A percentile compares a stretch with the other conserved stretches of the same genome.
phyloP scores from a whole-genome alignment of 2,113 vertebrate genomes.

The Tetraodon nigroviridis region DNA sequence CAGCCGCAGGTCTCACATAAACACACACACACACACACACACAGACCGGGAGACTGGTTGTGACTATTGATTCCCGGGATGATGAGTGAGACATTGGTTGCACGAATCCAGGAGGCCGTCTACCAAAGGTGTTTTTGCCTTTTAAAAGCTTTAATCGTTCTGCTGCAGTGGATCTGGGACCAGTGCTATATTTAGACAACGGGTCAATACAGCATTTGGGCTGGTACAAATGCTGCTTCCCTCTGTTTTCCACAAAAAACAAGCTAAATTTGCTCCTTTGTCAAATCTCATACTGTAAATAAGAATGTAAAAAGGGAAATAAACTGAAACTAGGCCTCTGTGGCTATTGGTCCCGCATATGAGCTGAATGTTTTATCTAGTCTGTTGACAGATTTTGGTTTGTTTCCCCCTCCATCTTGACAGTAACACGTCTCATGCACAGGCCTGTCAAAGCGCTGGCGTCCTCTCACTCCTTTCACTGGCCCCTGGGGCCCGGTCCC shows the following conservation, averaged over 20 bases:
- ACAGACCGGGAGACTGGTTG: conserved; percentile 48
- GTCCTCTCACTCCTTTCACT: conserved; percentile 27
- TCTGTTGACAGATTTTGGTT: no score
- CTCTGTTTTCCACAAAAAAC: conserved; percentile 3
- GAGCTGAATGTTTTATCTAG: no score
- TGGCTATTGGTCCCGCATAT: no score
- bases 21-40: conserved; percentile 22
- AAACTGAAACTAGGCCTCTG: no score
- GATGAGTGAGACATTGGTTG: conserved; percentile 55
- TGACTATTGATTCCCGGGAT: conserved; percentile 68
- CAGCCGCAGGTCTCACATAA: conserved; percentile 37
- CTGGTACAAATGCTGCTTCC: not conserved
- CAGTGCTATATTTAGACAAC: conserved; percentile 41
- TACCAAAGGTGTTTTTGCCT: conserved; percentile 65
- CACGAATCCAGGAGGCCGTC: conserved; percentile 39
- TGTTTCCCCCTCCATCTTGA: not conserved
- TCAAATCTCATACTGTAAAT: no score
- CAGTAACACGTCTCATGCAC: conserved; percentile 47
- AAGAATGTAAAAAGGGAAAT: no score
- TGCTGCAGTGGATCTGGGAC: conserved; percentile 29
- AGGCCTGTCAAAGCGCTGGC: conserved; percentile 54
- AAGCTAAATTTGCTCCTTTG: not conserved
- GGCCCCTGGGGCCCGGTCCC: conserved; percentile 39
- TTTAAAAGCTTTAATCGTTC: conserved; percentile 45
- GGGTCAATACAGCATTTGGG: conserved; percentile 31